These are phyloP conservation scores for Slavum lentiscoides DNA, from an alignment of 2,888 invertebrate species.

Conservation along the genomic window DNA sequence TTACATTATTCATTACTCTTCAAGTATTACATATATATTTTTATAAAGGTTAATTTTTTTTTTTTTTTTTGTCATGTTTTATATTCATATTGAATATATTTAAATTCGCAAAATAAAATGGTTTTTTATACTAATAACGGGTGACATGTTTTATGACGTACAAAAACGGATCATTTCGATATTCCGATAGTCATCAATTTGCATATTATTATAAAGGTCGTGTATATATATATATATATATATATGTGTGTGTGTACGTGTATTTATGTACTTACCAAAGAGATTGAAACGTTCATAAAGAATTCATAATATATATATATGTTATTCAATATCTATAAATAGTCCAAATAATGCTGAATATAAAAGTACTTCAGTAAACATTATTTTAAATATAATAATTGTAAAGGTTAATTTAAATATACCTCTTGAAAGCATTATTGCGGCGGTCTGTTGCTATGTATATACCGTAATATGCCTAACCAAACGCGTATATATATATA, in stretches of 20 bases:
- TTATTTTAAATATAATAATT: constrained; percentile 1
- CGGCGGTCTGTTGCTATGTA: background rate
- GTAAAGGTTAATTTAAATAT: constrained; percentile 13
- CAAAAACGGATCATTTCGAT: background rate
- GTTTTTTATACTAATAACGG: constrained; percentile 6
- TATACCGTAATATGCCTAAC: too few species aligned
- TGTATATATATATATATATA: constrained; percentile 7
- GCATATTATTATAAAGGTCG: background rate
- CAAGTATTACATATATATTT: background rate
- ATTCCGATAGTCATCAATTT: constrained; percentile 1
- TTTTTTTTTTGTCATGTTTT: background rate
- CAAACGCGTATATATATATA: too few species aligned
- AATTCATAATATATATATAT: constrained; percentile 43
- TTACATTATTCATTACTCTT: background rate
- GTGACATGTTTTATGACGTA: constrained; percentile 1
- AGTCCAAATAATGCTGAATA: constrained; percentile 14
- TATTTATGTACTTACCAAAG: background rate
- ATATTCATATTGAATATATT: background rate
- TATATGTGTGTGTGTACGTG: too few species aligned
- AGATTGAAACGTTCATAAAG: background rate
- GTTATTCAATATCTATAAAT: constrained; percentile 15
- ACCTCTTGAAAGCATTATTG: constrained; percentile 9
- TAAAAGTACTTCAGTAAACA: constrained; percentile 22
- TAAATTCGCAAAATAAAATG: background rate
- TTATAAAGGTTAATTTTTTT: background rate